Percentiles rank a stretch among this genome's conserved stretches.
Evolutionary conservation across 2,888 invertebrate genomes (phyloP).

Genomic region (Cheilosia vulpina): DNA sequence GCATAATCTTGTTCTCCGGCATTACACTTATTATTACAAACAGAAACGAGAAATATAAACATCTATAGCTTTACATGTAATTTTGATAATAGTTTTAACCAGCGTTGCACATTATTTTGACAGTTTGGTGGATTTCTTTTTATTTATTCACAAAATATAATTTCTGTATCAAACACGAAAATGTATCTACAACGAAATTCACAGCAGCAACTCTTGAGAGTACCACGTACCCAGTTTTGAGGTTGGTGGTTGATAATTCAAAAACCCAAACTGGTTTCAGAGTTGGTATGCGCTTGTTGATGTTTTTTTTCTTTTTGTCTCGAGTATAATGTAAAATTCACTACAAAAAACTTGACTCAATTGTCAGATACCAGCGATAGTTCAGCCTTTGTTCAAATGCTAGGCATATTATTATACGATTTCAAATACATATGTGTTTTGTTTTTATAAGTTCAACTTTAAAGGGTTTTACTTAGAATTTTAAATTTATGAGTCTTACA

Average conservation of each 20-base stretch:
- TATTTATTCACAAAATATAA: slow-evolving; percentile 19
- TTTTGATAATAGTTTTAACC: too few relatives aligned
- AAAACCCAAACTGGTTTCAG: slow-evolving; percentile 66
- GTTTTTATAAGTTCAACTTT: background rate
- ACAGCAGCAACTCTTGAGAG: slow-evolving; percentile 24
- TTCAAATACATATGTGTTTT: background rate
- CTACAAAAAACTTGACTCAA: slow-evolving; percentile 27
- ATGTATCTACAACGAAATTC: slow-evolving; percentile 32
- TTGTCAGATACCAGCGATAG: background rate
- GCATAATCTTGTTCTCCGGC: slow-evolving; percentile 43
- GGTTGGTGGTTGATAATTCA: slow-evolving; percentile 58
- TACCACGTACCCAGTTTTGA: slow-evolving; percentile 65
- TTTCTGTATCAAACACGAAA: background rate
- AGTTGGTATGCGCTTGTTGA: slow-evolving; percentile 45
- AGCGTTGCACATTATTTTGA: background rate
- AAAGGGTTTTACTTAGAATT: slow-evolving; percentile 9
- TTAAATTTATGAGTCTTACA: slow-evolving; percentile 39
- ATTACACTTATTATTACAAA: slow-evolving; percentile 20
- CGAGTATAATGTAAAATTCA: slow-evolving; percentile 28
- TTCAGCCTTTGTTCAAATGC: too few relatives aligned
- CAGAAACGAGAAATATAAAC: background rate
- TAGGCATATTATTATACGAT: too few relatives aligned
- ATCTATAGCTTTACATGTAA: background rate
- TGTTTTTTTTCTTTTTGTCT: slow-evolving; percentile 21
- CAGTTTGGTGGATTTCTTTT: background rate